Conservation (phyloP, 2,888 invertebrate genomes). For the Seira sanloemensis region DNA sequence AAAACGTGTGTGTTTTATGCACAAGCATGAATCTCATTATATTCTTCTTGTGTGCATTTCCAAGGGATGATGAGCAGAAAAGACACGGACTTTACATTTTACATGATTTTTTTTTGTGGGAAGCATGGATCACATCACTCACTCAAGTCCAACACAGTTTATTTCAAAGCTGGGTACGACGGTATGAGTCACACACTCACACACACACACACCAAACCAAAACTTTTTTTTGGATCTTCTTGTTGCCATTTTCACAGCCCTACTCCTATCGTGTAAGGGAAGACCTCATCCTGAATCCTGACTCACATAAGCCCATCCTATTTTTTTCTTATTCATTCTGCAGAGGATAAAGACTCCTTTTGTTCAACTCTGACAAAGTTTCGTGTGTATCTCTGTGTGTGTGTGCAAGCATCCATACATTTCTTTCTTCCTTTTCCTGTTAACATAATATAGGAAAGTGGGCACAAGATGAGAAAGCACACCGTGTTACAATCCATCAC, state of each 20-base stretch:
- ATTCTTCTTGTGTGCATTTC: neutral
- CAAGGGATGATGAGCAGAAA: neutral
- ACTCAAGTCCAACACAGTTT: neutral
- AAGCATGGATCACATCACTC: too few relatives aligned
- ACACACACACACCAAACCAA: too few relatives aligned
- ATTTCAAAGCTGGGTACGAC: too few relatives aligned
- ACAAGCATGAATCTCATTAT: neutral
- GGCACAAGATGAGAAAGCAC: neutral
- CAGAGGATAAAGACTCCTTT: neutral
- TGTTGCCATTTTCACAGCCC: neutral
- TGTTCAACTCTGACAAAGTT: neutral
- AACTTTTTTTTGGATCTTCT: too few relatives aligned
- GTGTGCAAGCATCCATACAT: neutral
- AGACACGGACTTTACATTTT: neutral
- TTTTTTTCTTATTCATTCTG: too few relatives aligned
- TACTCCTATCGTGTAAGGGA: neutral
- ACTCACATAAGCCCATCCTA: neutral
- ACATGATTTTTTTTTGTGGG: too few relatives aligned
- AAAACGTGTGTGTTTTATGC: neutral
- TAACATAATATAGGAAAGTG: neutral
- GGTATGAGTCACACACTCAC: neutral
- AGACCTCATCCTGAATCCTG: neutral
- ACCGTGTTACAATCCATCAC: neutral
- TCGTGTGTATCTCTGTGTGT: neutral
- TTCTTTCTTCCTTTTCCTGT: neutral